These are phyloP conservation scores for Ceratoteleas bidentatus DNA, from an alignment of 1,140 invertebrate species.

Conservation along the genomic window DNA sequence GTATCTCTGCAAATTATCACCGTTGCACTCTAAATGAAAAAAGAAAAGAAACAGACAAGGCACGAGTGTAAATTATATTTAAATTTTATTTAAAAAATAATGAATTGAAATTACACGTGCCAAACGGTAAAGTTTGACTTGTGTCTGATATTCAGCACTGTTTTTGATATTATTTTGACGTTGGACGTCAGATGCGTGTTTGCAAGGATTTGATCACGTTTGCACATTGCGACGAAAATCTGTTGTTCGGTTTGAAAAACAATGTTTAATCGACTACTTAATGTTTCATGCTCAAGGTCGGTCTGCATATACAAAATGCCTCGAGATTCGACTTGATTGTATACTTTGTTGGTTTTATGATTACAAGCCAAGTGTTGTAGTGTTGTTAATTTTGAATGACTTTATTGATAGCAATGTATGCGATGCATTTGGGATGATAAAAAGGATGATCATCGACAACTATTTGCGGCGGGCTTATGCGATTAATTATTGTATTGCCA, in stretches of 20 bases:
- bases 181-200: not conserved
- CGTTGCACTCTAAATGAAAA: slow-evolving; percentile 5
- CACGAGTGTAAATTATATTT: not conserved
- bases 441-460: no score
- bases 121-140: slow-evolving; percentile 5
- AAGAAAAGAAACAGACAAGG: not conserved
- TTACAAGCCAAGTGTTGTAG: not conserved
- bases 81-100: not conserved
- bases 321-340: not conserved
- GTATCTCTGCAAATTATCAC: not conserved
- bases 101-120: slow-evolving; percentile 7
- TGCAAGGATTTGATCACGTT: no score
- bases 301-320: not conserved
- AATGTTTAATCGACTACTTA: slow-evolving; percentile 24
- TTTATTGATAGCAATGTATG: no score
- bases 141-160: not conserved
- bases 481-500: no score
- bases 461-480: no score
- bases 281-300: slow-evolving; percentile 5
- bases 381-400: not conserved
- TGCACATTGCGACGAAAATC: slow-evolving; percentile 10
- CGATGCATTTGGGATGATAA: no score
- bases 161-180: slow-evolving; percentile 7
- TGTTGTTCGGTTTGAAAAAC: slow-evolving; percentile 41
- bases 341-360: slow-evolving; percentile 4